Evolutionary conservation across 2,113 vertebrate genomes (phyloP).

Genomic region (Ptilorrhoa leucosticta): DNA sequence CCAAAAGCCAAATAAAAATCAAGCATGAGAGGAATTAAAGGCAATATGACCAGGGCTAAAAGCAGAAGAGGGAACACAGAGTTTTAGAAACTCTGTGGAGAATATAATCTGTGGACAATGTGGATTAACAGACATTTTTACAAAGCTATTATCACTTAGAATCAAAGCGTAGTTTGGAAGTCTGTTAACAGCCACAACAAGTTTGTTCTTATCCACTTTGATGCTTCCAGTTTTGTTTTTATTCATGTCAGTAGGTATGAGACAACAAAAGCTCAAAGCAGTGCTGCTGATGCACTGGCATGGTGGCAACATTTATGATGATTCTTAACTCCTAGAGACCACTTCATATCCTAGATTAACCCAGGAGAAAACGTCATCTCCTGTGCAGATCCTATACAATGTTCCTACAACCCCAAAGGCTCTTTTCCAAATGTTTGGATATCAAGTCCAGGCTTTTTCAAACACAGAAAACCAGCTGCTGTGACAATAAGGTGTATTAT

Average conservation of each 20-base stretch:
- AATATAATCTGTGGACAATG: neutral
- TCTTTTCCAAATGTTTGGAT: neutral
- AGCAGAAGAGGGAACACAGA: neutral
- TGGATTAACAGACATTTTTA: neutral
- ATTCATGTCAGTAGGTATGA: neutral
- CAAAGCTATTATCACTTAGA: neutral
- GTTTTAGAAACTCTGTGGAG: neutral
- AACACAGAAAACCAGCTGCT: neutral
- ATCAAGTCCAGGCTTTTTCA: neutral
- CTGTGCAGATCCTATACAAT: neutral
- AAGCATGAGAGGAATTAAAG: neutral
- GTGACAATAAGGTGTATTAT: neutral
- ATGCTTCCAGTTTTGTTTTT: neutral
- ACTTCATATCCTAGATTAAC: neutral
- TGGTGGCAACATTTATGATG: neutral
- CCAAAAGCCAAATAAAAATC: neutral
- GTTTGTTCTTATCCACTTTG: neutral
- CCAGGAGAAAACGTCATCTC: neutral
- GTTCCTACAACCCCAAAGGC: neutral
- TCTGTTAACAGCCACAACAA: neutral
- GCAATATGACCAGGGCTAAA: neutral
- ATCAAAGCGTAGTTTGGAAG: neutral
- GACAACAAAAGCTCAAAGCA: neutral
- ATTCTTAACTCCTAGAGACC: neutral
- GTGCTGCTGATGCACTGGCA: neutral